Base-by-base conservation (phyloP, 2,797 vertebrate species). In the Fringilla coelebs region DNA sequence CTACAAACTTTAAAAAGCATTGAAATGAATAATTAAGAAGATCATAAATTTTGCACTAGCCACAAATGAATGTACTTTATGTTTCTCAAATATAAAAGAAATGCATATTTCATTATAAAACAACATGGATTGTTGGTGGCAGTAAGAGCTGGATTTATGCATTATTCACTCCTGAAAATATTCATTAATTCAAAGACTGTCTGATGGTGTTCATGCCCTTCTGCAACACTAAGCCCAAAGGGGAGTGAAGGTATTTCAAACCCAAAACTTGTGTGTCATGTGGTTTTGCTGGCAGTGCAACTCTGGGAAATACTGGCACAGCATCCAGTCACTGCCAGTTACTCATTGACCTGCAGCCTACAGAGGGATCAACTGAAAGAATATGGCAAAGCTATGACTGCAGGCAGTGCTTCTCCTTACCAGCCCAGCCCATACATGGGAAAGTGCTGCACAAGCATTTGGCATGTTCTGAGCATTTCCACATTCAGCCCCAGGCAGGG, bases 91-190 rank as follows among this genome's bases (percentile, higher is more conserved):
- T 82, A 94, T 41, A 88, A 91, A 94, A 93, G 49, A 94, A 95
- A 96, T 93, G 48, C 73, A 85, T 93, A 91, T 94, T 96, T 94
- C 63, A 90, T 93, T 79, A 72, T 28, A 76, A 78, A 95, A 78
- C 85, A 88, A 73, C 90, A 73, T 14, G 38, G 60, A 85, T 38
- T 86, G 83, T 51, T 78, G 62, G 70, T 78, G 86, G 88, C 85
- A 84, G 43, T 66, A 95, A 91, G 80, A 91, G 63, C 43, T 73
- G 21, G 6, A 10, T 68, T 94, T 82, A 93, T 91, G 77, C 36
- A 96, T 96, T 95, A 95, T 91, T 96, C 72, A 96, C 26, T 66
- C 40, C 68, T 13, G 18, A 80, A 89, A 91, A 94, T 61, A 90
- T 2, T 79, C 17, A 92, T 90, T 77, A 88, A 89, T 85, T 85